Base-by-base conservation (phyloP, 2,888 invertebrate genomes). In the Apamea crenata region DNA sequence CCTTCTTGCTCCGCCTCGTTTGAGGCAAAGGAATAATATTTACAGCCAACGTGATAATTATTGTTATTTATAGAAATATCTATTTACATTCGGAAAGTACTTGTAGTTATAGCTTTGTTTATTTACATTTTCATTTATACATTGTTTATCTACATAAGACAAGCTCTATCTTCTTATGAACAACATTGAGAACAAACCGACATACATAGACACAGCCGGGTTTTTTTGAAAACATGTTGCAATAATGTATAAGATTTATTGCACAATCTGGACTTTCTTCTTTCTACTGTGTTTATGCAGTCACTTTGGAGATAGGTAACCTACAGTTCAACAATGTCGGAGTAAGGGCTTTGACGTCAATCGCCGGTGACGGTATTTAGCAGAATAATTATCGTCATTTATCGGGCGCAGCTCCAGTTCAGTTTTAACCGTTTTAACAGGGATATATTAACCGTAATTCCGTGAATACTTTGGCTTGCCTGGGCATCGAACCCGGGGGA, bases 321-420 rank as follows among this genome's bases (percentile, higher is more conserved):
- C 67, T 63, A 73, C 40, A 87, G 87, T 83, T 85, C 84, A 85
- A 71, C 14, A 71, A 73, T 50, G 87, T 77, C 63, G 72, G 25
- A n/a, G 40, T 61, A 83, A 75, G 44, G 69, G 66, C 63, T 83
- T 86, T 85, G 70, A 71, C 83, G 76, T 83, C 84, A 85, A 81
- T 75, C 65, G 50, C 56, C n/a, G 47, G 8, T 70, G 75, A 59
- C 67, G 21, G 67, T 71, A 66, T 36, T 65, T 66, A 74, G 25
- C 18, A 53, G 21, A 74, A 74, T 81, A 77, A 77, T 69, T 84
- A 84, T 80, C 47, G 47, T 59, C 40, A 65, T 71, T 61, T 61
- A 65, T 61, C 69, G 61, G 47, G 29, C 29, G 16, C 67, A 53
- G 63, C 72, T 74, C 16, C 56, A 74, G 56, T 69, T 79, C 21